These are phyloP conservation scores for Bambusicola thoracicus DNA, from an alignment of 2,113 vertebrate species.

Conservation along the genomic window DNA sequence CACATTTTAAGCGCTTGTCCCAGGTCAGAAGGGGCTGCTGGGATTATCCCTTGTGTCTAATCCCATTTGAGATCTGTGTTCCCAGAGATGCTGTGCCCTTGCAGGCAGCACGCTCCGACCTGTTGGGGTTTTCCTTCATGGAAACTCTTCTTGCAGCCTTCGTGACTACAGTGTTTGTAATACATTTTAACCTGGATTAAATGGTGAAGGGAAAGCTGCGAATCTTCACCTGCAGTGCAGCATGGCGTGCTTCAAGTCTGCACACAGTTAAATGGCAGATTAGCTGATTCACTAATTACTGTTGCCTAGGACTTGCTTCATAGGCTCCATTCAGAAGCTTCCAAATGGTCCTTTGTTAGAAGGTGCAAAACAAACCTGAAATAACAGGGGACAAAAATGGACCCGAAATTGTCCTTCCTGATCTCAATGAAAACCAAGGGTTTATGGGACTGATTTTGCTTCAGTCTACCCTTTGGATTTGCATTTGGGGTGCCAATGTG, in stretches of 20 bases:
- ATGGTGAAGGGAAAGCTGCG: fast-evolving
- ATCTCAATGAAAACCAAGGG: neutral
- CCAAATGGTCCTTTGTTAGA: neutral
- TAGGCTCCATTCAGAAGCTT: neutral
- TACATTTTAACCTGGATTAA: neutral
- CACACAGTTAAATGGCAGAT: neutral
- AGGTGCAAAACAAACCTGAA: neutral
- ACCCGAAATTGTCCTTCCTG: neutral
- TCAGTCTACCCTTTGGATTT: neutral
- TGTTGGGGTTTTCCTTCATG: neutral
- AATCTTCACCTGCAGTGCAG: neutral
- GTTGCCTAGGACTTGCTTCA: neutral
- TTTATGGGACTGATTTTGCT: neutral
- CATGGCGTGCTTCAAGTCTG: neutral
- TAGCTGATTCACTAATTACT: neutral
- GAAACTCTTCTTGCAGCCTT: neutral
- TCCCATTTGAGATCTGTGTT: neutral
- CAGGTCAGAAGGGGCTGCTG: neutral
- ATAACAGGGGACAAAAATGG: fast-evolving
- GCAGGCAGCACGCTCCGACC: neutral
- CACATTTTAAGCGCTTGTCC: neutral
- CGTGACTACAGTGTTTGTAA: neutral
- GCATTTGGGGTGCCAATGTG: neutral
- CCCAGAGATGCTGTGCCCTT: neutral
- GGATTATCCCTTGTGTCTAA: neutral